Evolutionary conservation across 2,888 invertebrate genomes (phyloP).

Genomic region (Sphaerophoria taeniata): DNA sequence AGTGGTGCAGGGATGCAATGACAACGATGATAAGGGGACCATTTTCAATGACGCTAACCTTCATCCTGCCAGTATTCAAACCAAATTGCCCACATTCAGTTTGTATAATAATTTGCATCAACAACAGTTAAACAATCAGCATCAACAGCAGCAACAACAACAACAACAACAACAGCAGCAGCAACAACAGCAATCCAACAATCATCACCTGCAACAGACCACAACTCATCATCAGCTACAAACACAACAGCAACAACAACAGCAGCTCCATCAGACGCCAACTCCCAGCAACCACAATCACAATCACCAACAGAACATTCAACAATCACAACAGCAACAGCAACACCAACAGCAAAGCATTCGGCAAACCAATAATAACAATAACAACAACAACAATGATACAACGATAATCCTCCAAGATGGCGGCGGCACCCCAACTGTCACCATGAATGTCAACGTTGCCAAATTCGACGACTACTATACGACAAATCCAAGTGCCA

Average conservation of each 20-base stretch:
- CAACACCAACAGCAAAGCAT: neutral
- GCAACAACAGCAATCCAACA: constrained; percentile 38
- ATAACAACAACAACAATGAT: constrained; percentile 36
- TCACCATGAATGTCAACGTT: constrained; percentile 81
- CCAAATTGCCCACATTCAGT: constrained; percentile 64
- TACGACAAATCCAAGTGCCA: constrained; percentile 78
- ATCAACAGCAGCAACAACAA: constrained; percentile 42
- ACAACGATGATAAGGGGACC: constrained; percentile 78
- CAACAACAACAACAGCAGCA: constrained; percentile 37
- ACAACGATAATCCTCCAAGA: constrained; percentile 22
- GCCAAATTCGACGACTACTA: constrained; percentile 77
- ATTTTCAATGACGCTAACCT: constrained; percentile 82
- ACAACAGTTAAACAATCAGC: constrained; percentile 67
- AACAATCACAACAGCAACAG: constrained; percentile 19
- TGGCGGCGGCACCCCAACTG: constrained; percentile 72
- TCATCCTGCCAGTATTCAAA: constrained; percentile 80
- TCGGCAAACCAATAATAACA: constrained; percentile 28
- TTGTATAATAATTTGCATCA: constrained; percentile 39
- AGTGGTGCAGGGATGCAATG: constrained; percentile 45
- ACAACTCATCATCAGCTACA: constrained; percentile 57
- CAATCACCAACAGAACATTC: neutral
- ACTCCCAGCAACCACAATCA: constrained; percentile 75
- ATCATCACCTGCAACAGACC: constrained; percentile 63
- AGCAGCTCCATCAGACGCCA: constrained; percentile 59
- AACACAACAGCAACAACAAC: constrained; percentile 53